These are phyloP conservation scores for Neosilurus hyrtlii DNA, from an alignment of 2,797 vertebrate genomes.

Conservation along the genomic window DNA sequence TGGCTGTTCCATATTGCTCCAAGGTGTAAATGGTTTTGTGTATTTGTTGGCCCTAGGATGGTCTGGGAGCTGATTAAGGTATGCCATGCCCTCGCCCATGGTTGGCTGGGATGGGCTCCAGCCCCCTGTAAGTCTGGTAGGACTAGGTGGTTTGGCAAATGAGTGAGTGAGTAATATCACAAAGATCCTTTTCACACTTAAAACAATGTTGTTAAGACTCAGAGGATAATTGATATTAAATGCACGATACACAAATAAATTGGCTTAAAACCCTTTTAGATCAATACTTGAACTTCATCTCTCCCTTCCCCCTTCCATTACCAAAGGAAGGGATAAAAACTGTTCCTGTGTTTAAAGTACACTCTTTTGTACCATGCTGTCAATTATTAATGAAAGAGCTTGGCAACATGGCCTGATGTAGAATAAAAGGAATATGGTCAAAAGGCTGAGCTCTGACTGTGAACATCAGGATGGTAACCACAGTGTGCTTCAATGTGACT, in stretches of 20 bases:
- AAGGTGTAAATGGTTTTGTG: too few relatives aligned
- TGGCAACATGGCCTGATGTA: not conserved
- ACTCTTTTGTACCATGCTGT: not conserved
- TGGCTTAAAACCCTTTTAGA: not conserved
- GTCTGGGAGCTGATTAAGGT: too few relatives aligned
- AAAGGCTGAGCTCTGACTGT: not conserved
- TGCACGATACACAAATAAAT: not conserved
- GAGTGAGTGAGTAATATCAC: not conserved
- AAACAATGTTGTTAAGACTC: not conserved
- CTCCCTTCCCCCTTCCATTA: not conserved
- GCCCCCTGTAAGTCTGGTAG: too few relatives aligned
- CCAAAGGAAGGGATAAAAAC: not conserved
- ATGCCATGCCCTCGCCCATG: too few relatives aligned
- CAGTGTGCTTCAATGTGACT: not conserved
- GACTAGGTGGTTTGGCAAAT: too few relatives aligned
- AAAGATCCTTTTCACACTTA: not conserved
- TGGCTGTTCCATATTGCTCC: too few relatives aligned
- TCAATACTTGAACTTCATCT: slow-evolving; percentile 25
- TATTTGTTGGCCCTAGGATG: too few relatives aligned
- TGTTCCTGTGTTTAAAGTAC: not conserved
- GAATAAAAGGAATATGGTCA: not conserved
- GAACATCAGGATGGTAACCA: not conserved
- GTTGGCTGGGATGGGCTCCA: too few relatives aligned
- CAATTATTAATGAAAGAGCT: not conserved
- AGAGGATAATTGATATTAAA: not conserved